Evolutionary conservation across 2,888 invertebrate genomes (phyloP).

Genomic region (Syrista parreyssii): DNA sequence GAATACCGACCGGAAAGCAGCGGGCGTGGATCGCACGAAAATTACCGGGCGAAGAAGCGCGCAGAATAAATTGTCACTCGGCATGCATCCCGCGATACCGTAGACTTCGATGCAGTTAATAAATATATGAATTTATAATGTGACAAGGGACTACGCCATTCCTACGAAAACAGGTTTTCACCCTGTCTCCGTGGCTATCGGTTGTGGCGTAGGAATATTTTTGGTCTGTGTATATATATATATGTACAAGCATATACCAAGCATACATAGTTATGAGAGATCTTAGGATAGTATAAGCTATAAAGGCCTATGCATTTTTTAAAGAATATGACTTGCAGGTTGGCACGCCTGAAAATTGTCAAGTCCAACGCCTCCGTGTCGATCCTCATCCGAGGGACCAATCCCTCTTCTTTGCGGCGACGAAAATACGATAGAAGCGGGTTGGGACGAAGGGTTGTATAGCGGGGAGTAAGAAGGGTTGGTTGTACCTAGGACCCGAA

Average conservation of each 20-base stretch:
- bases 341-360: neutral
- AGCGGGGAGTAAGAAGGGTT: neutral
- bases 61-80: neutral
- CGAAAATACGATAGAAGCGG: constrained; percentile 27
- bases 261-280: neutral
- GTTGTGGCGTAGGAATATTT: neutral
- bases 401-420: constrained; percentile 28
- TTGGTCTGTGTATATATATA: neutral
- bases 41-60: constrained; percentile 6
- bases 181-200: neutral
- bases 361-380: neutral
- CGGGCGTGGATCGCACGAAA: constrained; percentile 40
- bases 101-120: neutral
- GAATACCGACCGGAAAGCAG: constrained; percentile 40
- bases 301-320: no score
- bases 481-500: neutral
- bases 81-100: constrained; percentile 11
- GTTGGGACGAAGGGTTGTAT: neutral
- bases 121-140: neutral
- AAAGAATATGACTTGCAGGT: neutral
- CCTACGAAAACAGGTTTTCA: neutral
- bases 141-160: neutral
- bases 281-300: neutral
- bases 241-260: no score
- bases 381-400: constrained; percentile 6